Base-by-base conservation (phyloP, 2,797 vertebrate genomes). In the Brotula barbata region DNA sequence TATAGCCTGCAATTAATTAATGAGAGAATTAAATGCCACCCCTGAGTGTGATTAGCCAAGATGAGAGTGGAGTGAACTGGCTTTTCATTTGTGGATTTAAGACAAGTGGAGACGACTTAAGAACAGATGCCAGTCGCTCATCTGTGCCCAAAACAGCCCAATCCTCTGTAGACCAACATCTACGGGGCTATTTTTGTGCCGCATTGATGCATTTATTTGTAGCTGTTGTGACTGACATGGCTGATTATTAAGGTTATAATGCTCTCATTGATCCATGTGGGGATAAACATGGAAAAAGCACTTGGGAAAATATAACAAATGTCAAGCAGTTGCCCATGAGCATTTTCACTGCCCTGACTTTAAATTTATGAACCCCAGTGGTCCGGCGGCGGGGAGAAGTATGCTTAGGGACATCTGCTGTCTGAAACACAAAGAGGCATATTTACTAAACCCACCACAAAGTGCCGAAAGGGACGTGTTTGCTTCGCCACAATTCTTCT, bases 1-100 rank as follows among this genome's bases (percentile, higher is more conserved):
- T 66, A 65, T 78, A 69, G n/a, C n/a, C n/a, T n/a, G n/a, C 79
- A 78, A 86, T 87, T 82, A 85, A 86, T 88, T 86, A 86, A 87
- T 80, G 47, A 71, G 50, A 61, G 60, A 81, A 85, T 83, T 85
- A 86, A 81, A 80, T 58, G 47, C 67, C 53, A 71, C 82, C 83
- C 76, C 64, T 48, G 72, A 75, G 78, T 71, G 31, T 19, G 8
- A 75, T 85, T 77, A 82, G 65, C 45, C 53, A 77, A 71, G 64
- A 63, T 58, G 45, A 37, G 42, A 64, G 43, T 51, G 46, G 41
- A 80, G 67, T 77, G 21, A 68, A 58, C 43, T 74, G 52, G 44
- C 68, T 51, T 73, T 73, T 77, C 50, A 37, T 64, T 12, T 61
- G 61, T 64, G 58, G 58, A 78, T 68, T 58, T 7, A 59, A 49